These are phyloP conservation scores for Parthenolecanium corni DNA, from an alignment of 2,888 invertebrate species.

Conservation along the genomic window DNA sequence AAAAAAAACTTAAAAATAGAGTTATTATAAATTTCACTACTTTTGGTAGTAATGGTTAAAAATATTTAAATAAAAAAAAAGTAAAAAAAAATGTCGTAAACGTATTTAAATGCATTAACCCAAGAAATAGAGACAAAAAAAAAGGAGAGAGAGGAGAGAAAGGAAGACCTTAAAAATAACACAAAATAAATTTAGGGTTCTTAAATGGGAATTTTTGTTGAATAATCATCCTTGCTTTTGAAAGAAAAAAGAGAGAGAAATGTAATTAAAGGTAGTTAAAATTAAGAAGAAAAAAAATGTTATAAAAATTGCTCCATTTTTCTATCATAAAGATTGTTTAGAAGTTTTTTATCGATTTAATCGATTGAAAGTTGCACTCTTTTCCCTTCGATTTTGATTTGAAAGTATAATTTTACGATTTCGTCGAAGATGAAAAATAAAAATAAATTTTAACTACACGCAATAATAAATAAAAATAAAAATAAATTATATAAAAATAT, in stretches of 20 bases:
- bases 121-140: slow-evolving; percentile 8
- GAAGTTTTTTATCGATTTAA: no score
- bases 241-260: slow-evolving; percentile 11
- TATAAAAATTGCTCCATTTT: not conserved
- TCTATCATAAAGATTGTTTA: not conserved
- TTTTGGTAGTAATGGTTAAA: slow-evolving; percentile 24
- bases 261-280: not conserved
- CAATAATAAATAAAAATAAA: no score
- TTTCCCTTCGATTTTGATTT: no score
- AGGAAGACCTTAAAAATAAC: slow-evolving; percentile 11
- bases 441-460: no score
- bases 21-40: slow-evolving; percentile 9
- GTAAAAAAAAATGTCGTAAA: slow-evolving; percentile 15
- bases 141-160: not conserved
- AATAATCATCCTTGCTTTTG: slow-evolving; percentile 27
- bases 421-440: no score
- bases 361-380: no score
- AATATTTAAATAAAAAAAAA: slow-evolving; percentile 12
- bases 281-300: not conserved
- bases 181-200: slow-evolving; percentile 18
- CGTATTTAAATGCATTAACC: slow-evolving; percentile 27
- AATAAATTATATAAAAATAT: not conserved
- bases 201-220: slow-evolving; percentile 16
- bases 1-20: slow-evolving; percentile 6
- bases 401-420: no score